Base-by-base conservation (phyloP, 2,888 invertebrate species). In the Brachypalpus laphriformis region DNA sequence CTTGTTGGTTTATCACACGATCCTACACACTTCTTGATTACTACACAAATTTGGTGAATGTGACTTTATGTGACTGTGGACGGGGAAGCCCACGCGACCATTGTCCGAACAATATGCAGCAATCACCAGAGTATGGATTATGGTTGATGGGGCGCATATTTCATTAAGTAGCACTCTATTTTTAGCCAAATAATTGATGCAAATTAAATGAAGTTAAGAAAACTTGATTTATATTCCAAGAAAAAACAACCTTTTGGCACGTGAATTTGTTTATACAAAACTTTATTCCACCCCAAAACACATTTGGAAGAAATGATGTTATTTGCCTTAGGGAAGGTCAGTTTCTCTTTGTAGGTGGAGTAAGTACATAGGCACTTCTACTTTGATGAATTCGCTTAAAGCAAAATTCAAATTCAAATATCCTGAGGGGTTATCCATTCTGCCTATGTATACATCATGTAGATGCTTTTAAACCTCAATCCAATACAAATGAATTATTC, bases 161-260 rank as follows among this genome's bases (percentile, higher is more conserved):
- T 37, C 37, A 42, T 16, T 18, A 47, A 47, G n/a, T 34, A 25
- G 31, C 37, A 66, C 57, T 66, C 75, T 66, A 47, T 75, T 57
- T 66, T 47, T 37, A 18, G 37, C 66, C 66, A 66, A 75, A 75
- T 66, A 66, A 75, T 75, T 75, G 75, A 75, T 75, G 66, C 47
- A 66, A 75, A 66, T 66, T 66, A 66, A 66, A 75, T 59, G 75
- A 75, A 75, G 37, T 75, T 47, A 9, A 42, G 16, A 7, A 42
- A 16, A 47, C 8, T 20, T 47, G 47, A 47, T 47, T 20, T 18
- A 18, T 47, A 18, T 47, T 20, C 9, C 1, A 18, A 20, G 47
- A 20, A 47, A 9, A 4, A 8, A 16, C 7, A 42, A 3, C 25
- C 40, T 59, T 40, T 25, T 42, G 59, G 59, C 22, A 40, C 59